Percentiles rank a stretch among this genome's conserved stretches.
phyloP scores from a whole-genome alignment of 1,140 invertebrate genomes.

The Eueides isabella region DNA sequence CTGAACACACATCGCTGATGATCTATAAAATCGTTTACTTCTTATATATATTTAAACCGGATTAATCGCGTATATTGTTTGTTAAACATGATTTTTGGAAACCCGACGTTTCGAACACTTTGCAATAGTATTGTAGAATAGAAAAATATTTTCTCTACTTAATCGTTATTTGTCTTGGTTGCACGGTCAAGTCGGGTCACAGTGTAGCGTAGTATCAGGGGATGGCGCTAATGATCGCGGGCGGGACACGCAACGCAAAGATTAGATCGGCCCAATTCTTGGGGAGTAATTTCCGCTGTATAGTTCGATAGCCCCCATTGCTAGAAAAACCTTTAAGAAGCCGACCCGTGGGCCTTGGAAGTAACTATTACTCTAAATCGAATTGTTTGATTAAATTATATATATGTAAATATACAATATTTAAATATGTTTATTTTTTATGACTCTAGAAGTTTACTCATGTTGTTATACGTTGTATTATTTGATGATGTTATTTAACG shows the following conservation, averaged over 20 bases:
- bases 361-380: too few species aligned
- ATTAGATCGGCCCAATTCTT: conserved; percentile 69
- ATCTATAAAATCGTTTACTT: too few species aligned
- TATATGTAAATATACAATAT: not conserved
- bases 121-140: too few species aligned
- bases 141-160: not conserved
- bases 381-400: not conserved
- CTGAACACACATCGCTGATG: too few species aligned
- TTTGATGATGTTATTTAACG: too few species aligned
- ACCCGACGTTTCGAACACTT: too few species aligned
- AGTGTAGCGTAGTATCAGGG: conserved; percentile 40
- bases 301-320: conserved; percentile 55
- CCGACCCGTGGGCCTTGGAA: not conserved
- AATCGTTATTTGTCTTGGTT: conserved; percentile 5
- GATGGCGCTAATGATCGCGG: conserved; percentile 49
- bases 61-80: too few species aligned
- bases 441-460: too few species aligned
- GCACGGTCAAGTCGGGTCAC: not conserved
- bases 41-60: too few species aligned
- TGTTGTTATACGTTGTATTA: too few species aligned
- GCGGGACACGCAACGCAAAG: conserved; percentile 63
- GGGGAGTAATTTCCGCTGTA: conserved; percentile 66
- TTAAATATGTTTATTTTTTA: too few species aligned
- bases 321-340: conserved; percentile 39
- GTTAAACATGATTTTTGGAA: too few species aligned